These are phyloP conservation scores for Napeogenes inachia DNA, from an alignment of 2,888 invertebrate genomes.

Conservation along the genomic window DNA sequence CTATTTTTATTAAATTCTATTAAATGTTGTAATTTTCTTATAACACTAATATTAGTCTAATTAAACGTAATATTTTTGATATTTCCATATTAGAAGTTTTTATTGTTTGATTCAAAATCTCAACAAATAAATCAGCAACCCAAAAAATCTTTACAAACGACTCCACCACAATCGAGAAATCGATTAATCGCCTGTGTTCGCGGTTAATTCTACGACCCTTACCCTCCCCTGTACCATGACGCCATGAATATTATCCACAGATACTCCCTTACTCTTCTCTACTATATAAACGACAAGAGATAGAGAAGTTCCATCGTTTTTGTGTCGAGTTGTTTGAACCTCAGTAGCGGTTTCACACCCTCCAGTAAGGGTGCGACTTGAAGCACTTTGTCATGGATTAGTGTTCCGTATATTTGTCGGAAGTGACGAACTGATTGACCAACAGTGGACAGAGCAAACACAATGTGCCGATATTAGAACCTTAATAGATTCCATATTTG, in stretches of 20 bases:
- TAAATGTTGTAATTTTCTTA: no score
- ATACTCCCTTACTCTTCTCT: not conserved
- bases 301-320: slow-evolving; percentile 4
- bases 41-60: no score
- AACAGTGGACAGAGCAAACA: slow-evolving; percentile 31
- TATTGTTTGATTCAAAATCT: slow-evolving; percentile 8
- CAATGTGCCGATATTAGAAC: slow-evolving; percentile 27
- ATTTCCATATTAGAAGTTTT: no score
- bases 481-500: slow-evolving; percentile 19
- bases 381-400: slow-evolving; percentile 38
- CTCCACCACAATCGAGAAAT: slow-evolving; percentile 39
- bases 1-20: no score
- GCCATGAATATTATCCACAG: not conserved
- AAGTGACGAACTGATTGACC: slow-evolving; percentile 38
- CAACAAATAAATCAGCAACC: slow-evolving; percentile 15
- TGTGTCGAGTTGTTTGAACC: not conserved
- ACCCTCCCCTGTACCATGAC: slow-evolving; percentile 30
- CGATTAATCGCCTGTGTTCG: slow-evolving; percentile 44
- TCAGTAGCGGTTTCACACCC: slow-evolving; percentile 29
- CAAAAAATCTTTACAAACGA: slow-evolving; percentile 32
- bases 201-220: slow-evolving; percentile 34
- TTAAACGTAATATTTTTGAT: no score
- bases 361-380: slow-evolving; percentile 33
- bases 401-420: slow-evolving; percentile 35
- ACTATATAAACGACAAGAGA: slow-evolving; percentile 9